Evolutionary conservation across 2,888 invertebrate species (phyloP).

Genomic region (Marronus borbonicus): DNA sequence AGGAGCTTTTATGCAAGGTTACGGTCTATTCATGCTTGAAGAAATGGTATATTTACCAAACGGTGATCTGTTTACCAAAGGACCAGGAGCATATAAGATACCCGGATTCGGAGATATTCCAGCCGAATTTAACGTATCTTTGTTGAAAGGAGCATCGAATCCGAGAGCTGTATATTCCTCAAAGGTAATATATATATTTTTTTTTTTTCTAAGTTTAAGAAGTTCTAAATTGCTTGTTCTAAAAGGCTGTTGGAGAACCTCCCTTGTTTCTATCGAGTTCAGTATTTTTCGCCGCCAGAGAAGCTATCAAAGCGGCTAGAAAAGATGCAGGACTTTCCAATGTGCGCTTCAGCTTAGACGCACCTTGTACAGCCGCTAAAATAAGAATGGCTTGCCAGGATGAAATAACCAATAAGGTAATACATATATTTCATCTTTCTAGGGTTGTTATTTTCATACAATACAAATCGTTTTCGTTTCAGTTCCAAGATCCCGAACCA

Average conservation of each 20-base stretch:
- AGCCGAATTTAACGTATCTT: constrained; percentile 90
- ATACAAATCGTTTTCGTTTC: constrained; percentile 62
- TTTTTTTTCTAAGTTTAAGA: neutral
- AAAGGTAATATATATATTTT: constrained; percentile 77
- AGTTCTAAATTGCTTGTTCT: no score
- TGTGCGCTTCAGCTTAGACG: constrained; percentile 77
- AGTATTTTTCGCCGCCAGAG: constrained; percentile 91
- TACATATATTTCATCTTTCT: neutral
- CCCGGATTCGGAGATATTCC: constrained; percentile 96
- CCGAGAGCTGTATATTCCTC: constrained; percentile 95
- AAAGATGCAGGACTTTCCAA: constrained; percentile 76
- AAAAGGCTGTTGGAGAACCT: constrained; percentile 92
- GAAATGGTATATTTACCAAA: constrained; percentile 90
- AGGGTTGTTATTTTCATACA: neutral
- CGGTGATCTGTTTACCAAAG: constrained; percentile 86
- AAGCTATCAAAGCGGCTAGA: constrained; percentile 87
- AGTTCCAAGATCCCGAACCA: constrained; percentile 74
- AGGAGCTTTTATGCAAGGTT: constrained; percentile 95
- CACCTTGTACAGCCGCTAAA: constrained; percentile 91
- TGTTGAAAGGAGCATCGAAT: constrained; percentile 93
- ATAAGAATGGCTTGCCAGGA: constrained; percentile 94
- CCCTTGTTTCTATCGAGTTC: constrained; percentile 93
- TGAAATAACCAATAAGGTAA: constrained; percentile 81
- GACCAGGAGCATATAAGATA: constrained; percentile 95
- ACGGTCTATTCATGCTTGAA: constrained; percentile 92